A percentile compares a stretch with the other conserved stretches of the same genome.
Evolutionary conservation across 2,888 invertebrate species (phyloP).

Genomic region (Lasioglossum leucozonium): DNA sequence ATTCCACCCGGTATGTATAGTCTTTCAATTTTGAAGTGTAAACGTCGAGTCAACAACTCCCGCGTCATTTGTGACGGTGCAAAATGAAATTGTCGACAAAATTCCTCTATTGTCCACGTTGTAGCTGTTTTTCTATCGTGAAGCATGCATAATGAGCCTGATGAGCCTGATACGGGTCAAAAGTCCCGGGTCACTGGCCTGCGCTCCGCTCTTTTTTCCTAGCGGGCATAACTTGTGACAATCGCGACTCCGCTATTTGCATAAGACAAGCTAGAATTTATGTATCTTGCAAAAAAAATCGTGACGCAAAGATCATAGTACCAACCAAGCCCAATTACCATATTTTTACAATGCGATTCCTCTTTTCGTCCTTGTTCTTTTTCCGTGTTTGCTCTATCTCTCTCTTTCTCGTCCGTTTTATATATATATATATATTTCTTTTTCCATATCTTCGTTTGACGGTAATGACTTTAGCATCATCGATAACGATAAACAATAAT

Average conservation of each 20-base stretch:
- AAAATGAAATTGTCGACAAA: neutral
- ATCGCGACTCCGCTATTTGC: neutral
- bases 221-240: neutral
- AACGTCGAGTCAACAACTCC: too few relatives aligned
- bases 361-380: neutral
- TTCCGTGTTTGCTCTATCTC: neutral
- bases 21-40: too few relatives aligned
- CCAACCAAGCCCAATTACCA: neutral
- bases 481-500: neutral
- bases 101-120: neutral
- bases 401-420: neutral
- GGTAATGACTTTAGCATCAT: neutral
- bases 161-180: neutral
- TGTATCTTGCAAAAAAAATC: neutral
- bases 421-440: neutral
- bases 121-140: neutral
- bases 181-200: neutral
- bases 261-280: neutral
- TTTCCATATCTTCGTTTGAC: neutral
- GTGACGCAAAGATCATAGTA: constrained; percentile 1
- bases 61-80: neutral
- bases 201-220: neutral
- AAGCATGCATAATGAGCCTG: neutral
- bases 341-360: neutral
- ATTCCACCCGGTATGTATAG: neutral